A percentile compares a stretch with the other conserved stretches of the same genome.
Evolutionary conservation across 2,888 invertebrate species (phyloP).

Genomic region (Cyclophora albipunctata): DNA sequence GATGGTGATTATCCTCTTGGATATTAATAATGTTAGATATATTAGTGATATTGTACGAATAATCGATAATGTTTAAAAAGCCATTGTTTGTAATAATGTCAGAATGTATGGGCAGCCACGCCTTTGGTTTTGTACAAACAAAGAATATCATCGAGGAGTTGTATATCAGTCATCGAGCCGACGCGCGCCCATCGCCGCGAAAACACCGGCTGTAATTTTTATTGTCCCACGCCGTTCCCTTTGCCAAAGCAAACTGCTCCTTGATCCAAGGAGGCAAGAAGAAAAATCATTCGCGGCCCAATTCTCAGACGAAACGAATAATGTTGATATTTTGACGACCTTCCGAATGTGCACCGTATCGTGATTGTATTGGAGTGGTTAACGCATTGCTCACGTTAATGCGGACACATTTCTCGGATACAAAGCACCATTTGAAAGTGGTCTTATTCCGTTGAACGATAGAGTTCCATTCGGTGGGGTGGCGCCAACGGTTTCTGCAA

Average conservation of each 20-base stretch:
- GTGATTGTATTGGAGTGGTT: slow-evolving; percentile 51
- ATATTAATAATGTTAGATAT: no score
- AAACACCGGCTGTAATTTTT: slow-evolving; percentile 61
- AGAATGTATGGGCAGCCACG: slow-evolving; percentile 19
- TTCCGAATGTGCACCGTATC: slow-evolving; percentile 60
- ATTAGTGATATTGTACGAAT: no score
- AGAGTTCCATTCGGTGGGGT: slow-evolving; percentile 34
- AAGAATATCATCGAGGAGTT: slow-evolving; percentile 48
- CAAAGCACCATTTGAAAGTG: slow-evolving; percentile 31
- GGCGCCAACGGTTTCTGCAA: slow-evolving; percentile 23
- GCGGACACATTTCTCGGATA: slow-evolving; percentile 44
- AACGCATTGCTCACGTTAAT: slow-evolving; percentile 47
- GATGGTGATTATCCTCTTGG: no score
- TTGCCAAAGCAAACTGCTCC: slow-evolving; percentile 49
- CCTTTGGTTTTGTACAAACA: slow-evolving; percentile 49
- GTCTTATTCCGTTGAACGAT: slow-evolving; percentile 31
- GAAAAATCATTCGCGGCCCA: slow-evolving; percentile 42
- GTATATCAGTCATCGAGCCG: slow-evolving; percentile 59
- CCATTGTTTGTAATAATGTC: no score
- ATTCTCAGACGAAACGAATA: slow-evolving; percentile 55
- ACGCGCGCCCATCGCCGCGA: slow-evolving; percentile 46
- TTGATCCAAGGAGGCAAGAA: slow-evolving; percentile 42
- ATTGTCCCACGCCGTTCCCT: slow-evolving; percentile 47
- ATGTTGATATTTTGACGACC: slow-evolving; percentile 59
- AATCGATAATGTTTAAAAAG: no score